These are phyloP conservation scores for Threskiornis aethiopicus DNA, from an alignment of 2,797 vertebrate species.

Conservation along the genomic window DNA sequence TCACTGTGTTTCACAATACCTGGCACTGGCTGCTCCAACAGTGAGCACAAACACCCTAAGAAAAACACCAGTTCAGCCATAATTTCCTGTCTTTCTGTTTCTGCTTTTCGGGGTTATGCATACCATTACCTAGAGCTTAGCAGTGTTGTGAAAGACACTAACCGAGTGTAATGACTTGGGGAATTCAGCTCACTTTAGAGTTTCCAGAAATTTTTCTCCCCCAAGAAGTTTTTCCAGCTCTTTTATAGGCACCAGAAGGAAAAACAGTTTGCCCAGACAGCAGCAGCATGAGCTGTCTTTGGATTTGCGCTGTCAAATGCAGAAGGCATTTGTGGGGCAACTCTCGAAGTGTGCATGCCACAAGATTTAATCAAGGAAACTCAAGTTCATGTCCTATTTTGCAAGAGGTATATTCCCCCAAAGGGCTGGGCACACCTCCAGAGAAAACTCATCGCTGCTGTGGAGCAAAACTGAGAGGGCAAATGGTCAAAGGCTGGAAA, in stretches of 20 bases:
- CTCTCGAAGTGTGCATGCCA: background rate
- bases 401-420: conserved; percentile 11
- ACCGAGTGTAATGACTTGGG: conserved; percentile 55
- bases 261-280: conserved; percentile 33
- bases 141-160: conserved; percentile 67
- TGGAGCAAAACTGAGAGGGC: background rate
- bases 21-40: conserved; percentile 60
- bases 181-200: conserved; percentile 45
- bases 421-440: background rate
- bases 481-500: background rate
- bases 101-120: conserved; percentile 61
- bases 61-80: conserved; percentile 71
- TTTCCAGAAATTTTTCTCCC: conserved; percentile 47
- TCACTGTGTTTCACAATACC: conserved; percentile 64
- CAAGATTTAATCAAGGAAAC: conserved; percentile 8
- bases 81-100: conserved; percentile 72
- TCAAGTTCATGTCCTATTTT: conserved; percentile 29
- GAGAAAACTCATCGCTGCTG: conserved; percentile 9
- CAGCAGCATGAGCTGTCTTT: background rate
- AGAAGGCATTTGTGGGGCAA: conserved; percentile 24
- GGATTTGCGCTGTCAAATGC: background rate
- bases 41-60: conserved; percentile 62
- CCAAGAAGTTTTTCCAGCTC: conserved; percentile 38
- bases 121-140: conserved; percentile 63
- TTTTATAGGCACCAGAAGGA: conserved; percentile 48